phyloP scores from a whole-genome alignment of 2,888 invertebrate species.

The Tyria jacobaeae region DNA sequence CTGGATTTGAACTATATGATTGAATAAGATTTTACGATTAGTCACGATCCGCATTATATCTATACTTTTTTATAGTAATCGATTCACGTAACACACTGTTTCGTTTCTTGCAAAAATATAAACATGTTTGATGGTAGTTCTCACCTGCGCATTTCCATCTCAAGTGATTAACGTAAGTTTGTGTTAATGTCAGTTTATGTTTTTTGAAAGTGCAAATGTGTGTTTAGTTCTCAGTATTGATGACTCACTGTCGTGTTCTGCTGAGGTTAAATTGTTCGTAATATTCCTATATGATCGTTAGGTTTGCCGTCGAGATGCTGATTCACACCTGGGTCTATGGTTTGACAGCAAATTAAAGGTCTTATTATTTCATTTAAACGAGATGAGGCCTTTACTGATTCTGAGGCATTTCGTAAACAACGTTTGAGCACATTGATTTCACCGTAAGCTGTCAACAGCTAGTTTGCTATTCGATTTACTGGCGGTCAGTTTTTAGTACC shows the following conservation, averaged over 20 bases:
- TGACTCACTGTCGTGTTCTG: constrained; percentile 50
- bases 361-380: background rate
- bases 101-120: constrained; percentile 32
- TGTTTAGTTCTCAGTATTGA: constrained; percentile 45
- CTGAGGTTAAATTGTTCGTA: constrained; percentile 45
- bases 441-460: background rate
- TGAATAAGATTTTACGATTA: background rate
- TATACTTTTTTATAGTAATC: constrained; percentile 24
- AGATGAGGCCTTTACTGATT: background rate
- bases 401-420: background rate
- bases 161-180: constrained; percentile 36
- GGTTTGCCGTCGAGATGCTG: constrained; percentile 14
- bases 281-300: constrained; percentile 32
- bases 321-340: constrained; percentile 3
- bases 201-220: constrained; percentile 43
- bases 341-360: background rate
- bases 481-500: background rate
- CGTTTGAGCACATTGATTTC: too few relatives aligned
- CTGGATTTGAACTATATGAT: background rate
- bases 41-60: background rate
- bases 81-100: constrained; percentile 36
- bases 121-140: constrained; percentile 45
- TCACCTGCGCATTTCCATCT: constrained; percentile 29
- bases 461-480: background rate
- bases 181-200: constrained; percentile 42